Base-by-base conservation (phyloP, 2,888 invertebrate species). In the Teleiodes luculella region DNA sequence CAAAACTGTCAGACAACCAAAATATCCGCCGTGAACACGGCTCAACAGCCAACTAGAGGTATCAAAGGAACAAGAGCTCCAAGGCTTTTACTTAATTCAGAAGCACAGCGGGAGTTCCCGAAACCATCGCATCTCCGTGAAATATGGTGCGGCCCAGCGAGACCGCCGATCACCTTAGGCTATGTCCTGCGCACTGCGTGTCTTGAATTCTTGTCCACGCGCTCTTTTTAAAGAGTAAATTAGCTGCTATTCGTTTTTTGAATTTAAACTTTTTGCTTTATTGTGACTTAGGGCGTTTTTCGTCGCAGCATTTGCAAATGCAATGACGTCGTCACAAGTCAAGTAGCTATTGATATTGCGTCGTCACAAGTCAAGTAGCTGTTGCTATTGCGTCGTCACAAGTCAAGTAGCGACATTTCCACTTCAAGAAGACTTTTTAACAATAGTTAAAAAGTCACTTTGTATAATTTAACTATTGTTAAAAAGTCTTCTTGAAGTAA, bases 81-180 rank as follows among this genome's bases (percentile, higher is more conserved):
- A 88, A 92, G 92, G 92, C 91, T 92, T 92, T 91, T 92, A 92
- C 92, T 92, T 92, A 92, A 92, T 92, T 92, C 92, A 92, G 92
- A 91, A 92, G 92, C 92, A 90, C 92, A 92, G 92, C 92, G 91
- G 92, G 92, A 90, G 92, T 92, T 89, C 89, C 87, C 86, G 70
- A 83, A 88, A 83, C 80, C 83, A 80, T 83, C 68, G 78, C 78
- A 65, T 68, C 69, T 71, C 77, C 80, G 87, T 89, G 87, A 89
- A 89, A 88, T 89, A 89, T 89, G 86, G 88, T 80, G 76, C 81
- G 73, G 67, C 31, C 62, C 63, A 60, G 65, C 64, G 65, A 68
- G 68, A 74, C 70, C 73, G 69, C 67, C 72, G 79, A 76, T 76
- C 75, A 79, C 89, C 87, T 72, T 54, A 72, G 86, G 87, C 80